phyloP scores from a whole-genome alignment of 2,113 vertebrate species.

The Chaetodon auriga region DNA sequence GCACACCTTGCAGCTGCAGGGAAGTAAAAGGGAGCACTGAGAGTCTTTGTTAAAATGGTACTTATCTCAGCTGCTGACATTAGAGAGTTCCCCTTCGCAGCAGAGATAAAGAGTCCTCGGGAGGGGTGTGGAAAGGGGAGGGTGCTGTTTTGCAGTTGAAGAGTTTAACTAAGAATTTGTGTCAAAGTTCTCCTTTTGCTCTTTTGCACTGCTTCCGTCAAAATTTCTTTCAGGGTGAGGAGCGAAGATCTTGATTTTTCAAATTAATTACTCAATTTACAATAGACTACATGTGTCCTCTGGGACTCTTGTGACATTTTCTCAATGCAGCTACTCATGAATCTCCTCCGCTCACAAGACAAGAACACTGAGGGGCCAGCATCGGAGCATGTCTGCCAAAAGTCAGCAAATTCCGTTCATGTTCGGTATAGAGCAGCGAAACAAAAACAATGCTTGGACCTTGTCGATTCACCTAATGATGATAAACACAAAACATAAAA shows the following conservation, averaged over 20 bases:
- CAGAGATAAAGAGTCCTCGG: slow-evolving; percentile 46
- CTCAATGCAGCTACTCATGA: slow-evolving; percentile 8
- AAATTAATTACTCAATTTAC: background rate
- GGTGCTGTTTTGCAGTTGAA: slow-evolving; percentile 26
- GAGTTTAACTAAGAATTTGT: slow-evolving; percentile 52
- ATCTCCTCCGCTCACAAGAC: slow-evolving; percentile 11
- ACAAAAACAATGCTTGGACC: slow-evolving; percentile 33
- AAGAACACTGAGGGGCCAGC: slow-evolving; percentile 35
- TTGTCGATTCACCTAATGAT: slow-evolving; percentile 60
- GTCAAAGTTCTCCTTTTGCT: background rate
- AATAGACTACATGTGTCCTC: slow-evolving; percentile 5
- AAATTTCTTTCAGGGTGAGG: background rate
- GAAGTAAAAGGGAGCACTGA: slow-evolving; percentile 13
- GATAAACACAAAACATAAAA: slow-evolving; percentile 57
- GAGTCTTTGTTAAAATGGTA: slow-evolving; percentile 51
- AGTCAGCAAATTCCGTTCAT: slow-evolving; percentile 42
- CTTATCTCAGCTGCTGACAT: slow-evolving; percentile 64
- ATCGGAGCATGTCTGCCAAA: slow-evolving; percentile 27
- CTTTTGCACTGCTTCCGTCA: slow-evolving; percentile 4
- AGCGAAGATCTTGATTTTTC: background rate
- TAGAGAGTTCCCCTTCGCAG: slow-evolving; percentile 27
- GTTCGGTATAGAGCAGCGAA: slow-evolving; percentile 23
- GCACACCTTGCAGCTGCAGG: background rate
- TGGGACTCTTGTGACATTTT: slow-evolving; percentile 17
- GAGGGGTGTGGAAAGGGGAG: slow-evolving; percentile 1